Conservation (phyloP, 2,113 vertebrate species). For the Paramormyrops kingsleyae region DNA sequence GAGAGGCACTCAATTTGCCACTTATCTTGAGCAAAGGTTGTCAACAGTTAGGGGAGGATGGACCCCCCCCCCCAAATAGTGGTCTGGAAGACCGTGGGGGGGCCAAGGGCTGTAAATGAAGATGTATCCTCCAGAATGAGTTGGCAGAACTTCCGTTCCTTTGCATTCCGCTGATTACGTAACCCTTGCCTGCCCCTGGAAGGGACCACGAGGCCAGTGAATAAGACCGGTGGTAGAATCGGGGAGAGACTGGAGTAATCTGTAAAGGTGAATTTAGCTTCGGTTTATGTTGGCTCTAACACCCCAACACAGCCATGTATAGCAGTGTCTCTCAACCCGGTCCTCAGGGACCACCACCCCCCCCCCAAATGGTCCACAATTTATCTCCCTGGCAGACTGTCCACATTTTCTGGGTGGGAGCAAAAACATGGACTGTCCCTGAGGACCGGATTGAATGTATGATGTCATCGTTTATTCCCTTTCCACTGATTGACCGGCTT, state of each 20-base stretch:
- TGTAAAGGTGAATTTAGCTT: background rate
- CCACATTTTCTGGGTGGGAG: background rate
- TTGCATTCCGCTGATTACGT: background rate
- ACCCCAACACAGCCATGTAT: background rate
- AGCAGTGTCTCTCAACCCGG: background rate
- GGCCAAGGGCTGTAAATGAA: background rate
- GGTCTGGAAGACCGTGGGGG: background rate
- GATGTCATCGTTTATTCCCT: background rate
- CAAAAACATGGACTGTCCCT: background rate
- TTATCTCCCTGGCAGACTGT: too few relatives aligned
- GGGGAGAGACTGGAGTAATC: background rate
- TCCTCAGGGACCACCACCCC: background rate
- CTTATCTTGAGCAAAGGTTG: background rate
- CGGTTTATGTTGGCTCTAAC: background rate
- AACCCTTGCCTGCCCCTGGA: background rate
- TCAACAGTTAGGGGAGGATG: background rate
- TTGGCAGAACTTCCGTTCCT: background rate
- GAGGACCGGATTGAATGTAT: background rate
- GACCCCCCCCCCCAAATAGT: background rate
- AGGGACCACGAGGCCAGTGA: background rate
- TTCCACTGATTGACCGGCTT: background rate
- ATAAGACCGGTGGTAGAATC: background rate
- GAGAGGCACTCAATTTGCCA: background rate
- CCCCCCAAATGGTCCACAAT: too few relatives aligned
- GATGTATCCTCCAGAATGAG: background rate